Evolutionary conservation across 2,888 invertebrate species (phyloP), one percentile per base, ranked within the genome.

Genomic region (Cistogaster globosa): DNA sequence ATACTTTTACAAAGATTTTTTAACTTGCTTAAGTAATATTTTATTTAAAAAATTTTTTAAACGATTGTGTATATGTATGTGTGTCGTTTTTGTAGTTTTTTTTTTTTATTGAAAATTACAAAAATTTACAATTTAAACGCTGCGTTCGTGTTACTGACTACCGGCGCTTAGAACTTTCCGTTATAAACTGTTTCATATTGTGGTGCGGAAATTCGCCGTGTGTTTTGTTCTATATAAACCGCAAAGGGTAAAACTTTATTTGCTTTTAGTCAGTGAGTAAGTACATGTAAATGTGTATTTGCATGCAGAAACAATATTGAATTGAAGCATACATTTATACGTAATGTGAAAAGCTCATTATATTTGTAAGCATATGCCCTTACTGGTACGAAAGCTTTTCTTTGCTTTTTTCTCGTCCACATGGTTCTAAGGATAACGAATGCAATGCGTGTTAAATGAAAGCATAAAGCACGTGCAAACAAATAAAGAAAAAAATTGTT

Each of bases 101-200:
- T 26, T 68, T 32, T 32, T 72, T 53, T 14, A 63, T 68, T 42
- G 26, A 26, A 26, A 26, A 32, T 32, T 32, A 32, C 68, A 6
- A 53, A 63, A 71, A 20, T 74, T 75, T 48, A 63, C 48, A 42
- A 22, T 60, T 76, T 55, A 57, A 53, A 51, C 72, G 71, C 77
- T 68, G 76, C 72, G 83, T 83, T 80, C 58, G 53, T 63, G 55
- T 79, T 53, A 63, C 63, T 68, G 76, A 90, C 91, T 91, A 91
- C 92, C 92, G 91, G 90, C 88, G 89, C 88, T 90, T 90, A 90
- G 90, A 91, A 92, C 91, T 92, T 92, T 90, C 91, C 90, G 91
- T 90, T 91, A 89, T 90, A 91, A 91, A 92, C 91, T 92, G 90
- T 91, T 88, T 87, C 80, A 85, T 84, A 60, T 71, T 79, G 65